Conservation (phyloP, 2,888 invertebrate species). For the Lordiphosa fenestrarum region DNA sequence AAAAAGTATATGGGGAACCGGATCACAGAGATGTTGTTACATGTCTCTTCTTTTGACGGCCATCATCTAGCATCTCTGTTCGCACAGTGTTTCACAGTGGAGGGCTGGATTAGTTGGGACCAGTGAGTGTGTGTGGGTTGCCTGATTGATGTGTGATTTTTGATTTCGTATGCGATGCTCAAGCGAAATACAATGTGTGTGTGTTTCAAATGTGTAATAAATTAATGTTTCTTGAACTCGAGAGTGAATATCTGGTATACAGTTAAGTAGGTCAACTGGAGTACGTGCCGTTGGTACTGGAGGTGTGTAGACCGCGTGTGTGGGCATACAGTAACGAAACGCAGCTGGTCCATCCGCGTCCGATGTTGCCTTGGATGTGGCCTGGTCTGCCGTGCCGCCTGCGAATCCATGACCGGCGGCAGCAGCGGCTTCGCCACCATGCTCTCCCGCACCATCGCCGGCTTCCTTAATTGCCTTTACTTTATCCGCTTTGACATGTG, state of each 20-base stretch:
- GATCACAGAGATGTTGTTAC: too few species aligned
- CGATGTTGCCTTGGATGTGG: conserved; percentile 18
- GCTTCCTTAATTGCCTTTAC: conserved; percentile 59
- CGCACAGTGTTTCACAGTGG: too few species aligned
- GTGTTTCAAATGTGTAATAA: background rate
- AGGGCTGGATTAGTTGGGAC: too few species aligned
- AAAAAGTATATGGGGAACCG: too few species aligned
- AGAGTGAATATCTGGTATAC: background rate
- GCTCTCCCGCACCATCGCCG: conserved; percentile 47
- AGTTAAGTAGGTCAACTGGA: conserved; percentile 7
- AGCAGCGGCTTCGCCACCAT: conserved; percentile 29
- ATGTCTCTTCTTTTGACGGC: too few species aligned
- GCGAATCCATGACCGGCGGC: conserved; percentile 21
- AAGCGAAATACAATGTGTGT: conserved; percentile 3
- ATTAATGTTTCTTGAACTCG: background rate
- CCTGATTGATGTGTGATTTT: background rate
- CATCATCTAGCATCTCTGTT: too few species aligned
- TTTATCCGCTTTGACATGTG: conserved; percentile 73
- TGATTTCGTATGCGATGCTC: conserved; percentile 6
- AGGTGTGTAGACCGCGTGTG: conserved; percentile 83
- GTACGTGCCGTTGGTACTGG: conserved; percentile 84
- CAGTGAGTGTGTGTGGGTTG: too few species aligned
- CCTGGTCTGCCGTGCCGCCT: conserved; percentile 29
- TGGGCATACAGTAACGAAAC: conserved; percentile 84
- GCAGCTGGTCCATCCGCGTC: conserved; percentile 71